These are phyloP conservation scores for Oreochromis aureus DNA, from an alignment of 2,113 vertebrate species.

Conservation along the genomic window DNA sequence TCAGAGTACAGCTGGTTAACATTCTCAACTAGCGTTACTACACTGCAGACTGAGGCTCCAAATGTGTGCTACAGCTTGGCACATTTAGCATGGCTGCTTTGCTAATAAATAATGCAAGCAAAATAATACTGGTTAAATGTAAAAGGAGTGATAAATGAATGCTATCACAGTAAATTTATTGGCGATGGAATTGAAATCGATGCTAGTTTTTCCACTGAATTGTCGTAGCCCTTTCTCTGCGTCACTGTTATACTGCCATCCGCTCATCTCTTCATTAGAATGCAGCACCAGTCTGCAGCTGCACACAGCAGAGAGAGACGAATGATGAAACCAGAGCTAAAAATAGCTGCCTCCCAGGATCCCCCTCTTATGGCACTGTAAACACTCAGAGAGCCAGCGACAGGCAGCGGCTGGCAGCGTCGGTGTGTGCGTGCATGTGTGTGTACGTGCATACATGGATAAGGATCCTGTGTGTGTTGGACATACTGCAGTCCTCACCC, in stretches of 20 bases:
- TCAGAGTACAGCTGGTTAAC: neutral
- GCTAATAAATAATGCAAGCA: neutral
- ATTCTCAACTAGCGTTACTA: neutral
- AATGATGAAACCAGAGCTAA: slow-evolving; percentile 77
- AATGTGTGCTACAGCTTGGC: neutral
- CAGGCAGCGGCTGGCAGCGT: slow-evolving; percentile 27
- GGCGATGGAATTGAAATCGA: neutral
- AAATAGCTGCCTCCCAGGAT: slow-evolving; percentile 78
- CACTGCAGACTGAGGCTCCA: neutral
- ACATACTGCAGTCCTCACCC: slow-evolving; percentile 16
- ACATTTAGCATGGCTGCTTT: neutral
- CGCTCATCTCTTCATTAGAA: slow-evolving; percentile 62
- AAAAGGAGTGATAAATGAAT: neutral
- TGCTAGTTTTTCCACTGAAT: neutral
- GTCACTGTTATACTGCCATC: slow-evolving; percentile 12
- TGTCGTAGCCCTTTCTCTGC: neutral
- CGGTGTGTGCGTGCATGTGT: neutral
- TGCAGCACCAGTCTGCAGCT: slow-evolving; percentile 61
- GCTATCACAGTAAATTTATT: neutral
- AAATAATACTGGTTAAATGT: neutral
- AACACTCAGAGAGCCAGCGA: slow-evolving; percentile 57
- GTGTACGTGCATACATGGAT: neutral
- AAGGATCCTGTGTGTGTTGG: neutral
- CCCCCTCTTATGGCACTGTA: slow-evolving; percentile 69
- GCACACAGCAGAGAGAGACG: slow-evolving; percentile 56